Base-by-base conservation (phyloP, 2,797 vertebrate genomes). In the Sebastes jordani region DNA sequence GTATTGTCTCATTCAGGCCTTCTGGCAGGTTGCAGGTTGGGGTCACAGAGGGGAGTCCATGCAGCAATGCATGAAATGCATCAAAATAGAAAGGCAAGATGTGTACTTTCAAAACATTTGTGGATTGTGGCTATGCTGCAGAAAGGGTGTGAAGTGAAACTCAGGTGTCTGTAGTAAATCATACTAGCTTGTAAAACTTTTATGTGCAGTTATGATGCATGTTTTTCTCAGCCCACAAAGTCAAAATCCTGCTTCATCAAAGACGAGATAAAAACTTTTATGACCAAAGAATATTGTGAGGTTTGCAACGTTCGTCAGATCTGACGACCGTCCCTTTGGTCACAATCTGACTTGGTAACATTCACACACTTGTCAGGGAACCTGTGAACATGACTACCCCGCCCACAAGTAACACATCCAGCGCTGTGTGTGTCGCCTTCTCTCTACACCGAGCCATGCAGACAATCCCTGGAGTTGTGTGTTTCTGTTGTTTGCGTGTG, bases 351-450 rank as follows among this genome's bases (percentile, higher is more conserved):
- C 81, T 88, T 27, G 49, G 70, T 77, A 77, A 72, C 78, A 81
- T 88, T 84, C n/a, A 20, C 73, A 83, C 42, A 49, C 71, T 86
- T 79, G 76, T 87, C 75, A 71, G 29, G 59, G 64, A 87, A 79
- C 67, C 73, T 82, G 82, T 25, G 66, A 90, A 82, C 60, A 85
- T 2, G 23, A 86, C 62, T 55, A 55, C 61, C 54, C 46, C 46
- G 68, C 68, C 65, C 73, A 82, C 63, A 68, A 60, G 46, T 70
- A 71, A 76, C 60, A 56, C 49, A 42, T 42, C 14, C 38, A 10
- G 22, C 38, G 58, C 22, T 54, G 11, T 64, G 9, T n/a, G 42
- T 61, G 59, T 70, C 1, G 77, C 77, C 81, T 74, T 1, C 59
- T 1, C 55, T 14, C n/a, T 76, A 83, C 62, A 29, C 54, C 6